phyloP scores from a whole-genome alignment of 2,113 vertebrate species.

The Megaceryle torquata region DNA sequence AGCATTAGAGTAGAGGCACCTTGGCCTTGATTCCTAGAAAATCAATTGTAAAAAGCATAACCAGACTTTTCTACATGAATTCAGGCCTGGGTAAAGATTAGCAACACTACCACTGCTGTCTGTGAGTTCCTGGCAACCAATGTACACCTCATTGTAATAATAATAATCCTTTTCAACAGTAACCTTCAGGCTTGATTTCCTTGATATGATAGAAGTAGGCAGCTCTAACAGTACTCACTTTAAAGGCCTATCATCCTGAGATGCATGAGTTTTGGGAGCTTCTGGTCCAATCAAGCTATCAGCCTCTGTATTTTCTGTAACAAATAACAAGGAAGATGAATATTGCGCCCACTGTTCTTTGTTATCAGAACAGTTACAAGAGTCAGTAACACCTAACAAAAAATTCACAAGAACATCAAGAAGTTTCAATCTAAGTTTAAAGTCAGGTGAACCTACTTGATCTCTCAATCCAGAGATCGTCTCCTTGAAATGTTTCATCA shows the following conservation, averaged over 20 bases:
- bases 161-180: not conserved
- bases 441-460: slow-evolving; percentile 73
- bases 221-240: slow-evolving; percentile 80
- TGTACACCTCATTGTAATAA: not conserved
- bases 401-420: not conserved
- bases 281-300: slow-evolving; percentile 91
- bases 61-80: not conserved
- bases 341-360: not conserved
- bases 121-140: not conserved
- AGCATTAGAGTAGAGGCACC: not conserved
- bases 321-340: not conserved
- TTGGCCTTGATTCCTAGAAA: not conserved
- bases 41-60: not conserved
- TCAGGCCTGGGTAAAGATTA: not conserved
- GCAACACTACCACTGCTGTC: not conserved
- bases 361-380: not conserved
- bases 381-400: not conserved
- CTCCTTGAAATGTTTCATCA: slow-evolving; percentile 75
- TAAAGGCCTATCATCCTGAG: slow-evolving; percentile 90
- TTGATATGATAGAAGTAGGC: not conserved
- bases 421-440: not conserved
- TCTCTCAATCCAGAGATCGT: slow-evolving; percentile 90
- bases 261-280: slow-evolving; percentile 88
- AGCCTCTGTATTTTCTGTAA: slow-evolving; percentile 75
- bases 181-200: not conserved